A percentile compares a stretch with the other conserved stretches of the same genome.
phyloP scores from a whole-genome alignment of 2,888 invertebrate species.

The Pandemis cinnamomeana region DNA sequence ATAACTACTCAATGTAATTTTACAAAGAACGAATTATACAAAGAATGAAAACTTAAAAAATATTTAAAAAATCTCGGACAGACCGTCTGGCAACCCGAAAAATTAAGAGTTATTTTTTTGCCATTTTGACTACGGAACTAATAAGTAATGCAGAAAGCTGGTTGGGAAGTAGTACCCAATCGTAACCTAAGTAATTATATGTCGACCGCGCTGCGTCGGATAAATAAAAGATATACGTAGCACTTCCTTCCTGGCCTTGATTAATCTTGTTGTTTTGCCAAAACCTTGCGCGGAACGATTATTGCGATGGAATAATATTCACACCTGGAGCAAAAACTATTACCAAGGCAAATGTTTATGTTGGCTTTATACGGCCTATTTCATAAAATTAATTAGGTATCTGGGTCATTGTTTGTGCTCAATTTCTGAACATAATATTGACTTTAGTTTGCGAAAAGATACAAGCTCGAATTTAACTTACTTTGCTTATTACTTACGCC shows the following conservation, averaged over 20 bases:
- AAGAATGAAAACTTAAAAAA: too few species aligned
- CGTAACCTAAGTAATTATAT: neutral
- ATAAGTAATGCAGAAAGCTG: too few species aligned
- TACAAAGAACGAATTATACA: too few species aligned
- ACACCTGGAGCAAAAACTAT: conserved; percentile 6
- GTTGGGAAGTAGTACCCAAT: neutral
- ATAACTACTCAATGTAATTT: too few species aligned
- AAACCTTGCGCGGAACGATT: neutral
- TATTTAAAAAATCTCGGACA: too few species aligned
- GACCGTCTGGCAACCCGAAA: too few species aligned
- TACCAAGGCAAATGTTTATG: neutral
- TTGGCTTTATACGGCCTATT: neutral
- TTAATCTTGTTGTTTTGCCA: conserved; percentile 27
- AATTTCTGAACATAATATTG: neutral
- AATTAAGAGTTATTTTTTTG: too few species aligned
- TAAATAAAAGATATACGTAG: conserved; percentile 7
- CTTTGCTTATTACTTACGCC: too few species aligned
- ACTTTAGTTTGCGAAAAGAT: too few species aligned
- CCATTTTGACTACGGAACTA: too few species aligned
- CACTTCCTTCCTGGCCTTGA: conserved; percentile 5
- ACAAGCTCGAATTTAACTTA: too few species aligned
- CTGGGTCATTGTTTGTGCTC: neutral
- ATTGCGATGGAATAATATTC: conserved; percentile 6
- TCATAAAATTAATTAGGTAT: neutral
- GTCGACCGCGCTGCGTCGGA: neutral